Evolutionary conservation across 2,113 vertebrate genomes (phyloP).

Genomic region (Cebidichthys violaceus): DNA sequence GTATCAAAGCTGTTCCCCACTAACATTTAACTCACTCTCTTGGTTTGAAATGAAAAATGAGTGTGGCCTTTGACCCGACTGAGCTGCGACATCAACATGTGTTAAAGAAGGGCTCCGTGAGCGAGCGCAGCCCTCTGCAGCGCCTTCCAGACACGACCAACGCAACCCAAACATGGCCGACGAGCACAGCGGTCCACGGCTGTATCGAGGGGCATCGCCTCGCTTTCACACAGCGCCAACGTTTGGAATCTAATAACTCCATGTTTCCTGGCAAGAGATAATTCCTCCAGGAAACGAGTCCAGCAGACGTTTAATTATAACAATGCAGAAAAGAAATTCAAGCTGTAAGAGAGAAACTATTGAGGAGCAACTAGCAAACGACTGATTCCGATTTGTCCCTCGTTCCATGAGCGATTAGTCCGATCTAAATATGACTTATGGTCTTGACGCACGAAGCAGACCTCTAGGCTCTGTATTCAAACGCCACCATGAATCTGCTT

Average conservation of each 20-base stretch:
- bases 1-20: background rate
- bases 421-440: too few relatives aligned
- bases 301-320: background rate
- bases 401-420: background rate
- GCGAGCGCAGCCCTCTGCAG: constrained; percentile 2
- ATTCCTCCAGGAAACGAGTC: constrained; percentile 37
- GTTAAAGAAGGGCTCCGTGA: constrained; percentile 16
- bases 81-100: constrained; percentile 47
- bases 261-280: constrained; percentile 14
- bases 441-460: too few relatives aligned
- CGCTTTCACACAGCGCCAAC: constrained; percentile 4
- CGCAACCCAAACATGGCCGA: constrained; percentile 40
- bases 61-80: constrained; percentile 52
- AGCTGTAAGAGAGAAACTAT: background rate
- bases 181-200: constrained; percentile 29
- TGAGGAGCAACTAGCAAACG: background rate
- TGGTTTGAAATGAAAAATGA: background rate
- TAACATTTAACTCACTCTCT: constrained; percentile 19
- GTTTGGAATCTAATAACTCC: constrained; percentile 1
- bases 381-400: background rate
- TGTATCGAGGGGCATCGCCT: constrained; percentile 34
- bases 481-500: too few relatives aligned
- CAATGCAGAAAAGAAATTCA: background rate
- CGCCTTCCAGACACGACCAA: constrained; percentile 42
- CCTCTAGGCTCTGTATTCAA: too few relatives aligned